These are phyloP conservation scores for Archocentrus centrarchus DNA, from an alignment of 2,113 vertebrate species.

Conservation along the genomic window DNA sequence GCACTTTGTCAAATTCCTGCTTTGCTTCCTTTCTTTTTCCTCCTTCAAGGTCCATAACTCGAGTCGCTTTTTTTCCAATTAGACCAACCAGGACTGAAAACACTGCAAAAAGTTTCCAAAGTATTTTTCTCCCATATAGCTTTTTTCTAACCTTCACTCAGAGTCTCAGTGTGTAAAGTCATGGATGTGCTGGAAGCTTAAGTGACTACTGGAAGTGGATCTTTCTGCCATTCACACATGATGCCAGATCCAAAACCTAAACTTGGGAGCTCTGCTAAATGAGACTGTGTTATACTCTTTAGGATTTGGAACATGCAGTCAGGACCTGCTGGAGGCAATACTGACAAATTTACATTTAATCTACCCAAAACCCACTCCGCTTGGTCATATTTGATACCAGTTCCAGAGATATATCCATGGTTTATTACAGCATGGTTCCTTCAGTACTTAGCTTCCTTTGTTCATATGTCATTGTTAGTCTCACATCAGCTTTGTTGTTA, in stretches of 20 bases:
- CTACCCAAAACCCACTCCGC: neutral
- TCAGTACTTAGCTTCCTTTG: neutral
- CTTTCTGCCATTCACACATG: neutral
- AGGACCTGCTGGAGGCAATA: neutral
- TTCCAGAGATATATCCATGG: neutral
- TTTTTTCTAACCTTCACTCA: neutral
- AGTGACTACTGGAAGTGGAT: neutral
- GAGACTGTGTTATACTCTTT: too few relatives aligned
- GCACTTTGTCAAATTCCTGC: constrained; percentile 35
- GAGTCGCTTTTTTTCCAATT: constrained; percentile 29
- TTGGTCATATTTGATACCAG: neutral
- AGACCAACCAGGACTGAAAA: neutral
- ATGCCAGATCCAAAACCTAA: neutral
- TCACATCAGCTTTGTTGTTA: neutral
- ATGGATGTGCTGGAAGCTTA: neutral
- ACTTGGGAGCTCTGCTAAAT: too few relatives aligned
- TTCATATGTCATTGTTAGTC: neutral
- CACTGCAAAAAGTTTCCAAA: constrained; percentile 10
- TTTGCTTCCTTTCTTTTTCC: constrained; percentile 24
- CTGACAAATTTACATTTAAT: neutral
- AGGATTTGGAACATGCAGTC: too few relatives aligned
- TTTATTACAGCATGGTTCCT: neutral
- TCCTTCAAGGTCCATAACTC: constrained; percentile 20
- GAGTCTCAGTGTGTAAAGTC: neutral
- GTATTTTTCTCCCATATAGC: neutral